Conservation (phyloP, 2,113 vertebrate species). For the Trichechus manatus region DNA sequence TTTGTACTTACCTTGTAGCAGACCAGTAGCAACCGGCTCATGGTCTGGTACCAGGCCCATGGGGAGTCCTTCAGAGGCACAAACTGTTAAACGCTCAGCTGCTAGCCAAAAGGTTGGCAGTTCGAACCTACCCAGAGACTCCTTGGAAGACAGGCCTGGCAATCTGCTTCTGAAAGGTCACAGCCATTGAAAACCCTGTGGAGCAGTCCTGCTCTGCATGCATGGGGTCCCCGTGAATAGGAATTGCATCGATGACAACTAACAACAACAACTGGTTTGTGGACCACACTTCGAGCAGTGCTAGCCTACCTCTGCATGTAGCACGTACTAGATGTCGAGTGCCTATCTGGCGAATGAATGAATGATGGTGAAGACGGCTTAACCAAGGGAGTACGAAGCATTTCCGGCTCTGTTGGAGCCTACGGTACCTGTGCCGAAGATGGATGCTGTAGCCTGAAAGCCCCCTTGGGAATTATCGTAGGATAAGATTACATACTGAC, state of each 20-base stretch:
- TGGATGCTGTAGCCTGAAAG: not conserved
- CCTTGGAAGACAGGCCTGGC: too few relatives aligned
- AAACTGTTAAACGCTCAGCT: too few relatives aligned
- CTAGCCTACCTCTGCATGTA: not conserved
- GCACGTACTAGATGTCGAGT: not conserved
- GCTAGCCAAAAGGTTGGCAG: too few relatives aligned
- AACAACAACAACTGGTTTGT: too few relatives aligned
- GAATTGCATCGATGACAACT: too few relatives aligned
- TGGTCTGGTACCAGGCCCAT: not conserved
- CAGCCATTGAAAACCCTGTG: too few relatives aligned
- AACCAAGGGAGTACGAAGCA: not conserved
- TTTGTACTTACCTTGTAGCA: fast-evolving
- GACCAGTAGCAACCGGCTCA: not conserved
- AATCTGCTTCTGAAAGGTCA: too few relatives aligned
- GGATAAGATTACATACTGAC: fast-evolving
- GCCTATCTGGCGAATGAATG: fast-evolving
- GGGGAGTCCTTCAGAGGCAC: too few relatives aligned
- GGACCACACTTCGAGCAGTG: not conserved
- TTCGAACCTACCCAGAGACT: too few relatives aligned
- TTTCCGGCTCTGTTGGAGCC: fast-evolving
- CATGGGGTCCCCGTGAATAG: too few relatives aligned
- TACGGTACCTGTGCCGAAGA: fast-evolving
- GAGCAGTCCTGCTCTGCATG: too few relatives aligned
- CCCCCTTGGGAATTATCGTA: not conserved
- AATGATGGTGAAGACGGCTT: not conserved